Percentiles rank a stretch among this genome's conserved stretches.
Conservation (phyloP, 2,888 invertebrate genomes). For the Nomada ruficornis region DNA sequence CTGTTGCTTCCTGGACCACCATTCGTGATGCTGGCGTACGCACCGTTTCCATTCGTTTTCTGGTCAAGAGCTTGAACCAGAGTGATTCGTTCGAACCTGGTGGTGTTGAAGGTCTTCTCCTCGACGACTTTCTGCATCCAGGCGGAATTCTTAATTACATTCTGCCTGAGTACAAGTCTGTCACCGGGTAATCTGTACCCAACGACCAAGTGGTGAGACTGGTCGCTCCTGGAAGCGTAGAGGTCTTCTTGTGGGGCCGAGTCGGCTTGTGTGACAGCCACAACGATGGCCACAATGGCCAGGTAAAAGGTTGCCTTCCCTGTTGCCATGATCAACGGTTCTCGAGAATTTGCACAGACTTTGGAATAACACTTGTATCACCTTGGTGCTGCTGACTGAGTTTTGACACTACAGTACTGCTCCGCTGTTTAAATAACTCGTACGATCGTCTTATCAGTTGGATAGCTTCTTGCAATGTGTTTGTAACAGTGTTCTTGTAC, state of each 20-base stretch:
- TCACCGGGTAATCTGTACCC: slow-evolving; percentile 73
- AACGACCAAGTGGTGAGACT: slow-evolving; percentile 72
- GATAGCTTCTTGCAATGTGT: slow-evolving; percentile 41
- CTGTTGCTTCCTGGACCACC: slow-evolving; percentile 83
- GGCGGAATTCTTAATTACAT: slow-evolving; percentile 72
- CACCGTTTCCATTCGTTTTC: slow-evolving; percentile 84
- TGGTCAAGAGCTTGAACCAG: slow-evolving; percentile 83
- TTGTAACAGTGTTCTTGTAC: background rate
- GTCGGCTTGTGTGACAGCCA: slow-evolving; percentile 22
- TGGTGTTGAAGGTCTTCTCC: slow-evolving; percentile 69
- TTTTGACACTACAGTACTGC: background rate
- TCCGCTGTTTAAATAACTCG: slow-evolving; percentile 58
- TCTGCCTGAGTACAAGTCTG: slow-evolving; percentile 59
- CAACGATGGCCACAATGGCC: slow-evolving; percentile 37
- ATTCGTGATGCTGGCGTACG: slow-evolving; percentile 78
- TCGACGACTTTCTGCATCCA: slow-evolving; percentile 74
- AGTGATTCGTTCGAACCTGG: slow-evolving; percentile 76
- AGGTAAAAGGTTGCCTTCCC: slow-evolving; percentile 27
- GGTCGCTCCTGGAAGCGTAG: slow-evolving; percentile 41
- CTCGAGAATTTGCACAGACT: background rate
- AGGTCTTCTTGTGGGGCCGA: slow-evolving; percentile 7
- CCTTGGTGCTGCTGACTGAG: slow-evolving; percentile 6
- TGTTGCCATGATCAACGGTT: slow-evolving; percentile 45
- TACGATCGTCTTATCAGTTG: slow-evolving; percentile 54
- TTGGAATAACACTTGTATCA: background rate